Base-by-base conservation (phyloP, 2,888 invertebrate genomes). In the Clunio marinus region DNA sequence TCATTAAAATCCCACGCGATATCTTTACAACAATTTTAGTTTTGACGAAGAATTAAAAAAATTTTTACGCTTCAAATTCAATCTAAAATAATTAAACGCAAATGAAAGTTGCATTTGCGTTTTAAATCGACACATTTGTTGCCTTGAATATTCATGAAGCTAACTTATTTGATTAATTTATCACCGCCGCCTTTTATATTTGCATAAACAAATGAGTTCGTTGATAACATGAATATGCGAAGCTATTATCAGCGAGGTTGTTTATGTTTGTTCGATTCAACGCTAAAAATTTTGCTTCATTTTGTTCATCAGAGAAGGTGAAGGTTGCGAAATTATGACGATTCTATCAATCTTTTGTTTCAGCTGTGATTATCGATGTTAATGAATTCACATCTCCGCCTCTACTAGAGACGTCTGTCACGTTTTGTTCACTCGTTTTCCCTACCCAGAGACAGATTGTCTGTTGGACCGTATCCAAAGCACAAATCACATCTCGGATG, bases 401-500 rank as follows among this genome's bases (percentile, higher is more conserved):
- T 51, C 22, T 17, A 7, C 51, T 17, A 3, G 22, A 51, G 25
- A 27, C 13, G 57, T 20, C 57, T 13, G 25, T 24, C 27, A 27
- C 15, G 57, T 57, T 55, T 57, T 22, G 8, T 22, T 8, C 4
- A 5, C 10, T 24, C 27, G 27, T 3, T 57, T 27, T 7, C 4
- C 15, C 5, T 24, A 27, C 2, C 20, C 25, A 27, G 25, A 57
- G 57, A 57, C 57, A 27, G 4, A 27, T 27, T 57, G 57, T 57
- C 57, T 57, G 5, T 57, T 57, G 57, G 57, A 57, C 27, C 13
- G 57, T 13, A 25, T 57, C 57, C 57, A 57, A 51, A 57, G 27
- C 27, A 20, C 57, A 57, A 25, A 25, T 20, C 45, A 45, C 7
- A 45, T 57, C 20, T 13, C n/a, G 15, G 45, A 45, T 45, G 7